Base-by-base conservation (phyloP, 2,797 vertebrate species). In the Lepus townsendii region DNA sequence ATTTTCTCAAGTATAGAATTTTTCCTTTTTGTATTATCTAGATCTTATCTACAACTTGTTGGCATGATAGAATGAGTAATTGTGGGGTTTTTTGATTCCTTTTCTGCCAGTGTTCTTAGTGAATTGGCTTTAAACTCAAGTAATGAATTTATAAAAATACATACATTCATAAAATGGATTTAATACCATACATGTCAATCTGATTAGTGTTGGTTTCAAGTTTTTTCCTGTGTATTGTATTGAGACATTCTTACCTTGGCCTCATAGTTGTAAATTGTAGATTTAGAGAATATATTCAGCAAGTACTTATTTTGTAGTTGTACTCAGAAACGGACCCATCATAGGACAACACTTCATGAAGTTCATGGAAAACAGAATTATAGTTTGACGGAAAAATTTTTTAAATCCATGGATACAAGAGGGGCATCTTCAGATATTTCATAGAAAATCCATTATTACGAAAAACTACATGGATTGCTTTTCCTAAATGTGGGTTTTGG, bases 141-240 rank as follows among this genome's bases (percentile, higher is more conserved):
- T 69, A 16, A 5, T 16, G 54, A 57, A 57, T 57, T 57, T 57
- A 57, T 57, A 57, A 57, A 57, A 5, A 57, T 57, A 42, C 14
- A 68, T 69, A 38, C 16, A 68, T 89, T 86, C n/a, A 87, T 88
- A 77, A 89, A 89, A 66, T 91, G 16, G n/a, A 87, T 80, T 88
- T 95, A 83, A 82, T 77, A 9, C 19, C 30, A 8, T 16, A 52
- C 26, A 35, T 63, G 86, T 78, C 32, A 57, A 2, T 72, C 27
- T 89, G 14, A 68, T 76, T 78, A 60, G 50, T 32, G 10, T 38
- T 65, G 2, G 9, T 95, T 79, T 95, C 76, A 65, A 5, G 42
- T 42, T 42, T 82, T 88, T 94, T 90, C 60, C 75, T 62, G 24
- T 52, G 7, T 78, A 24, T 5, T 42, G 7, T 62, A 78, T 27